Base-by-base conservation (phyloP, 2,797 vertebrate species). In the Corythornis leucogaster region DNA sequence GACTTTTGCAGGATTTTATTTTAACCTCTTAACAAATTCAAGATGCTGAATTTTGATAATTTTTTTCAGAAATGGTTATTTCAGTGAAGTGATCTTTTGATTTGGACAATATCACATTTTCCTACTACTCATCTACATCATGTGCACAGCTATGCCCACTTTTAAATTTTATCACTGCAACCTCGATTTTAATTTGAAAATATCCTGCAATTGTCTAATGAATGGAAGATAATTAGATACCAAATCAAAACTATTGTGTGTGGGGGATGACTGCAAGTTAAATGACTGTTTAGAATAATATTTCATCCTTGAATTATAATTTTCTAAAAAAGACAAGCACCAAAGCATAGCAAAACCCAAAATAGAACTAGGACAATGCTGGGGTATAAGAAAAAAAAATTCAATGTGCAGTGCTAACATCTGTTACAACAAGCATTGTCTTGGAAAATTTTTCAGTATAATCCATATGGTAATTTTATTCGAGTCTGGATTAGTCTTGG, bases 141-240 rank as follows among this genome's bases (percentile, higher is more conserved):
- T 40, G 40, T 54, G 28, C 66, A 70, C 43, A 76, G 71, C 38
- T 85, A n/a, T 63, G 75, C 15, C 76, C 79, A 58, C 55, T 86
- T 86, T 48, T 54, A 89, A 63, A 86, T 67, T 76, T 91, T 76
- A 76, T 53, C 63, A 71, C 26, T 67, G 48, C 54, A 53, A 38
- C 48, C 68, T 12, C 4, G 3, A 67, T 89, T 89, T 87, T 92
- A 77, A 92, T 87, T 84, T 80, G 61, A 90, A 92, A 83, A 80
- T 89, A 77, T 54, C 30, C 42, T 82, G 57, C 68, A 81, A 82
- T 46, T 78, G 25, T 17, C 62, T 79, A 38, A 61, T 82, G 62
- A 81, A 88, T 43, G 31, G 53, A 85, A 62, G 20, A 70, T 57
- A 78, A 91, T 75, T 79, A 82, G 58, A 89, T n/a, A 78, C 31